These are phyloP conservation scores for Apostichopus leukothele DNA, from an alignment of 53 echinoderm and acorn worm species.

Conservation along the genomic window DNA sequence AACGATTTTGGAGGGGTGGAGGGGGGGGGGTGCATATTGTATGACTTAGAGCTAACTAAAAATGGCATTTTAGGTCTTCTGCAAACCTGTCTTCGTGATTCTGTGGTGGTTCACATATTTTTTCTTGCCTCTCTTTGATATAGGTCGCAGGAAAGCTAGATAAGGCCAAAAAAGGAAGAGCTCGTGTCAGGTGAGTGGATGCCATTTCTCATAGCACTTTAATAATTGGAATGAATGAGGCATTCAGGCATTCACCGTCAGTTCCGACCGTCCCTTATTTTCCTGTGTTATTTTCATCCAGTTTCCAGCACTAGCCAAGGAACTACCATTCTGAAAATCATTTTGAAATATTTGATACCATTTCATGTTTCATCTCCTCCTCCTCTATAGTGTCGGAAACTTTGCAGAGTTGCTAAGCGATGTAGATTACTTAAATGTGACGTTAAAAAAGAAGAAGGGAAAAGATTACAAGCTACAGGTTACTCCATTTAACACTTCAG, in stretches of 20 bases:
- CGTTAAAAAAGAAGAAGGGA: conserved; percentile 15
- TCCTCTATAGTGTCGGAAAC: conserved; percentile 61
- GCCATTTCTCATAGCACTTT: too few species aligned
- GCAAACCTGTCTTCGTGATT: too few species aligned
- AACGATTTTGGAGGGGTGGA: background rate
- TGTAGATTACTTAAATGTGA: conserved; percentile 59
- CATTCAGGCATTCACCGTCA: too few species aligned
- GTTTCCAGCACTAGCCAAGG: too few species aligned
- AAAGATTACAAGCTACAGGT: conserved; percentile 34
- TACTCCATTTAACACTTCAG: conserved; percentile 60
- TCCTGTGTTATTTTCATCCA: too few species aligned
- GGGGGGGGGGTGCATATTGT: too few species aligned
- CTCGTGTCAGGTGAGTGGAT: conserved; percentile 64
- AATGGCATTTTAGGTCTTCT: too few species aligned
- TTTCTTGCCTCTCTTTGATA: conserved; percentile 13
- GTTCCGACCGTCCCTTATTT: too few species aligned
- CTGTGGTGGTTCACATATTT: background rate
- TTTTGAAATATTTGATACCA: background rate
- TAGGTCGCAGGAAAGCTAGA: conserved; percentile 61
- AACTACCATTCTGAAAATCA: too few species aligned
- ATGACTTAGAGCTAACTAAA: too few species aligned
- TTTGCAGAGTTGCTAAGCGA: conserved; percentile 48
- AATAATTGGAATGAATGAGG: too few species aligned
- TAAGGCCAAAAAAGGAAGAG: conserved; percentile 69
- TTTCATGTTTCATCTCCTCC: background rate